These are phyloP conservation scores for Thunnus thynnus DNA, from an alignment of 2,113 vertebrate genomes.

Conservation along the genomic window DNA sequence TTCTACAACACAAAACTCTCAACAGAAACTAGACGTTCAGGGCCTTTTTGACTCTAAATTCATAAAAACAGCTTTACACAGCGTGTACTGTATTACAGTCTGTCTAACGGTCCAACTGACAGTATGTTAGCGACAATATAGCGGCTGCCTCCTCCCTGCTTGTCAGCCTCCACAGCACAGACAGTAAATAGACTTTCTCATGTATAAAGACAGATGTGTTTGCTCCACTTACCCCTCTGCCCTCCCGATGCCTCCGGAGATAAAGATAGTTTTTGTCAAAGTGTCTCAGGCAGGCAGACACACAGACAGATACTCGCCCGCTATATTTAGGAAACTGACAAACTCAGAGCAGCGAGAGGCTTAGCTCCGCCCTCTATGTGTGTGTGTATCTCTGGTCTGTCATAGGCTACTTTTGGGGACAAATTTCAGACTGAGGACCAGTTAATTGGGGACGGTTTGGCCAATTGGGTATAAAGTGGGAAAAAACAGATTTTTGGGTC, in stretches of 20 bases:
- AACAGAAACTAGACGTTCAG: no score
- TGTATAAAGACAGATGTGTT: background rate
- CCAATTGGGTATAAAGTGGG: no score
- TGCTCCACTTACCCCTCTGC: conserved; percentile 46
- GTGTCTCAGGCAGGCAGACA: conserved; percentile 10
- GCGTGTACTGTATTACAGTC: no score
- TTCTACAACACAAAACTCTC: background rate
- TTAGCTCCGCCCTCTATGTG: conserved; percentile 50
- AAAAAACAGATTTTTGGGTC: no score
- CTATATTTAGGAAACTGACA: conserved; percentile 56
- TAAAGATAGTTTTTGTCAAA: background rate
- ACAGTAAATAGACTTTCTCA: background rate
- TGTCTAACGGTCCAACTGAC: background rate
- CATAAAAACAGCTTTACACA: no score
- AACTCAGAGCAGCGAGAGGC: conserved; percentile 31
- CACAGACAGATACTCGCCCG: conserved; percentile 2
- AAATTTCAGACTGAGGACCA: no score
- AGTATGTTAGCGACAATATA: background rate
- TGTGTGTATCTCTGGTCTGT: background rate
- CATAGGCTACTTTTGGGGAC: no score
- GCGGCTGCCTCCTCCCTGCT: background rate
- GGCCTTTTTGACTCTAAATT: no score
- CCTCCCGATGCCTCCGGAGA: background rate
- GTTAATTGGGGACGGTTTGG: no score
- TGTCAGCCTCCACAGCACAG: background rate